phyloP scores from a whole-genome alignment of 2,113 vertebrate species.

The Pangasianodon gigas region DNA sequence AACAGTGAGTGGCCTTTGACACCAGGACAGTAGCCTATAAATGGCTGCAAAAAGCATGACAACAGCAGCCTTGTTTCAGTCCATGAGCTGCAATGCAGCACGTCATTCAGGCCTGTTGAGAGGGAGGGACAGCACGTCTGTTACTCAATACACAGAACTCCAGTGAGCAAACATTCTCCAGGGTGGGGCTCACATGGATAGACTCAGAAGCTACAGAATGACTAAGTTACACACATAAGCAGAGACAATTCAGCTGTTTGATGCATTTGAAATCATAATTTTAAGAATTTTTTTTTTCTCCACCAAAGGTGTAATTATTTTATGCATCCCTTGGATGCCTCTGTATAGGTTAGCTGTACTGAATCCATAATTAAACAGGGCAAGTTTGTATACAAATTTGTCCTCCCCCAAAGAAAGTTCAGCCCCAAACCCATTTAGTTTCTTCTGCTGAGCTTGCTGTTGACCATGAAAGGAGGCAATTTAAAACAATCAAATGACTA shows the following conservation, averaged over 20 bases:
- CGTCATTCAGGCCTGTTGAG: constrained; percentile 21
- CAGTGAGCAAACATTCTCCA: constrained; percentile 66
- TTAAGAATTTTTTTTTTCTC: neutral
- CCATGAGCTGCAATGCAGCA: constrained; percentile 48
- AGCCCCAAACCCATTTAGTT: constrained; percentile 60
- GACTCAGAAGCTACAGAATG: constrained; percentile 31
- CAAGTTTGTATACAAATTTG: constrained; percentile 67
- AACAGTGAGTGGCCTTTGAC: constrained; percentile 42
- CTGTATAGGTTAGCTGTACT: neutral
- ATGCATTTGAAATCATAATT: neutral
- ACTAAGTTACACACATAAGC: constrained; percentile 2
- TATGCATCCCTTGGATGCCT: neutral
- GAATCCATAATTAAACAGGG: constrained; percentile 48
- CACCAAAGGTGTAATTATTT: neutral
- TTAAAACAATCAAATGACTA: constrained; percentile 73
- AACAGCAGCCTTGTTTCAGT: constrained; percentile 70
- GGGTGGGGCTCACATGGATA: constrained; percentile 62
- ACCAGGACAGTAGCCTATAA: constrained; percentile 60
- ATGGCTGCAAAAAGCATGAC: constrained; percentile 65
- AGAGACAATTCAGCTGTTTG: neutral
- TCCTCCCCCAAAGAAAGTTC: constrained; percentile 59
- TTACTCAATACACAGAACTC: constrained; percentile 68
- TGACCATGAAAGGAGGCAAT: constrained; percentile 79
- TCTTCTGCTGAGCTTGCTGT: constrained; percentile 75
- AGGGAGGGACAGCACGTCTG: constrained; percentile 31